Percentiles rank a stretch among this genome's conserved stretches.
Evolutionary conservation across 2,797 vertebrate species (phyloP).

Genomic region (Micromesistius poutassou): DNA sequence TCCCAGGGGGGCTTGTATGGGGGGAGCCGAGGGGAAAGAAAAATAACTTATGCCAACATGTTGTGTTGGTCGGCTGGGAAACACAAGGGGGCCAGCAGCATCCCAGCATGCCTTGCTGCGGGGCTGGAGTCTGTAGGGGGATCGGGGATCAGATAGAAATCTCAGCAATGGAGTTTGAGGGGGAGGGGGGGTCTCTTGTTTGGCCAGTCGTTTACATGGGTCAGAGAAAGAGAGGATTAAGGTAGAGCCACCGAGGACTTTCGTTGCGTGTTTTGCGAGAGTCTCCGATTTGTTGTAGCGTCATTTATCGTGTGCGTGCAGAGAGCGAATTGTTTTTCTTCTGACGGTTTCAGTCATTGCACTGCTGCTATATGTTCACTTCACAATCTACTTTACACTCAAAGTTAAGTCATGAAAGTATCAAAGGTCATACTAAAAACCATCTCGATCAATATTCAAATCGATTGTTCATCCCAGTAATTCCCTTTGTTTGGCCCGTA

Average conservation of each 20-base stretch:
- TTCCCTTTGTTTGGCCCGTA: constrained; percentile 48
- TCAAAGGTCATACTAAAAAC: not conserved
- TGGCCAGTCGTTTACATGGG: not conserved
- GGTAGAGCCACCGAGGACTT: constrained; percentile 13
- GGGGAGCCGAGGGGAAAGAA: constrained; percentile 70
- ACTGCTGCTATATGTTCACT: not conserved
- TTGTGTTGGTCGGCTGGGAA: constrained; percentile 66
- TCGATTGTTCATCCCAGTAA: constrained; percentile 14
- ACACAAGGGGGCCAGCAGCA: constrained; percentile 57
- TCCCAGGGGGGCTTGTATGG: constrained; percentile 79
- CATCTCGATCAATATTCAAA: constrained; percentile 4
- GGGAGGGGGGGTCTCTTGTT: not conserved
- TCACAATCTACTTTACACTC: not conserved
- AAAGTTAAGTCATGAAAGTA: not conserved
- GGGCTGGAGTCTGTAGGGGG: constrained; percentile 34
- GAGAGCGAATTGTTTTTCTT: constrained; percentile 56
- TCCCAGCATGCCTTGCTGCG: constrained; percentile 53
- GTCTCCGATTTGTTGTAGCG: constrained; percentile 3
- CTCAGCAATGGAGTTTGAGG: constrained; percentile 29
- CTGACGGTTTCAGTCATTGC: not conserved
- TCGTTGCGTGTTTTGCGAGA: not conserved
- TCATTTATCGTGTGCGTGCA: constrained; percentile 53
- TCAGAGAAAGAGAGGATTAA: constrained; percentile 64
- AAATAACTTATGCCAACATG: constrained; percentile 73
- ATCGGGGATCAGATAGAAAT: constrained; percentile 29